Base-by-base conservation (phyloP, 2,888 invertebrate genomes). In the Lordiphosa andalusiaca region DNA sequence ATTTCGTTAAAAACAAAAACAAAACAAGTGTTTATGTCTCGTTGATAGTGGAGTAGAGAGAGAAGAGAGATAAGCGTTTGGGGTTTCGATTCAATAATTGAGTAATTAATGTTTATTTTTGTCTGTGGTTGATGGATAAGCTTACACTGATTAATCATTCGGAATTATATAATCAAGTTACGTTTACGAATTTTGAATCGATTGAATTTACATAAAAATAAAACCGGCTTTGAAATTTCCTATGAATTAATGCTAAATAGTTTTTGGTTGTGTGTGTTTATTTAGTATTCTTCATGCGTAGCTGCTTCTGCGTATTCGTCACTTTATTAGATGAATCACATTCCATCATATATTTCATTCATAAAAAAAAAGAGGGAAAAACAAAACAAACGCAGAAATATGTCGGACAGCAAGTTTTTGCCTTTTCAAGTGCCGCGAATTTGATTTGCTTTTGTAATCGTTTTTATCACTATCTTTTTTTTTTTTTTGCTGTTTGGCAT, bases 161-260 rank as follows among this genome's bases (percentile, higher is more conserved):
- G 44, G 10, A n/a, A 41, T 44, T 44, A 33, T 44, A 44, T 16
- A 44, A 44, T 44, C 44, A 23, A 44, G 44, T 33, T 44, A 44
- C 44, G 33, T 19, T 10, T 44, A 6, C 12, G 23, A 25, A 40
- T 40, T 42, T 13, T 6, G 30, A 12, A 16, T 16, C 30, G 42
- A 42, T 30, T 44, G 33, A 33, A 44, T 44, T 44, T 7, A 33
- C 33, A 13, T 33, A 61, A 54, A 38, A 38, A 54, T 19, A 46
- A 61, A 52, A 39, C 51, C 51, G 52, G 57, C 52, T 38, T 12
- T 12, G 21, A 33, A 42, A 53, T 57, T 65, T 60, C 68, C 70
- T 66, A 47, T 70, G 70, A 82, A 82, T 56, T 52, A 53, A 59
- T 68, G 73, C 70, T 82, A 78, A 78, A 78, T 78, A 78, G 62